Base-by-base conservation (phyloP, 2,888 invertebrate genomes). In the Protodeltote pygarga region DNA sequence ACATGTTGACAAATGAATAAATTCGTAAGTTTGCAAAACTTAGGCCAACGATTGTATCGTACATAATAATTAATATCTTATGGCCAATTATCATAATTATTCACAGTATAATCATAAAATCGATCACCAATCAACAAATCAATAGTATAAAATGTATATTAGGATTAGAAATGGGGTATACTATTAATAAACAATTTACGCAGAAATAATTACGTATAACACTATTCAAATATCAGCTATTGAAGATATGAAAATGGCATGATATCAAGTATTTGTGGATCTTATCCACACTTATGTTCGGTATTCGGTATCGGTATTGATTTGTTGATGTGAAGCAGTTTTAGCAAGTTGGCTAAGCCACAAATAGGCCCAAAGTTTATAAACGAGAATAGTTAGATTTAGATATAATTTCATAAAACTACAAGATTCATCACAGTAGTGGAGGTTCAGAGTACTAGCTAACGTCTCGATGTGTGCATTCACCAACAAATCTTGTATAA, bases 1-100 rank as follows among this genome's bases (percentile, higher is more conserved):
- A 78, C 77, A 70, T 61, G 63, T 68, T 68, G 71, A 71, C 69
- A 70, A 58, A 69, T 64, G 62, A 67, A 71, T 71, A 69, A 72
- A 61, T 71, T 68, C 69, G 65, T 79, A 71, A 68, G 54, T 67
- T 66, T 50, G 47, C 45, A 48, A 51, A 55, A 60, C 51, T 64
- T 45, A 48, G 65, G 60, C 69, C 69, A 57, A 44, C 49, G 45
- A 60, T 68, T 46, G 49, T 35, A 54, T 47, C 45, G 48, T 25
- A 41, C 41, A 42, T 32, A 29, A 32, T 34, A 28, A 33, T 33
- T 55, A 23, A 50, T 47, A 53, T 48, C 34, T 20, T 50, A 58
- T 59, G 60, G 33, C 60, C 58, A 29, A 32, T 38, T 35, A 34
- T 46, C 38, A 57, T 35, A n/a, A n/a, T n/a, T n/a, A 64, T 48